Evolutionary conservation across 1,140 invertebrate species (phyloP).

Genomic region (Drusus annulatus): DNA sequence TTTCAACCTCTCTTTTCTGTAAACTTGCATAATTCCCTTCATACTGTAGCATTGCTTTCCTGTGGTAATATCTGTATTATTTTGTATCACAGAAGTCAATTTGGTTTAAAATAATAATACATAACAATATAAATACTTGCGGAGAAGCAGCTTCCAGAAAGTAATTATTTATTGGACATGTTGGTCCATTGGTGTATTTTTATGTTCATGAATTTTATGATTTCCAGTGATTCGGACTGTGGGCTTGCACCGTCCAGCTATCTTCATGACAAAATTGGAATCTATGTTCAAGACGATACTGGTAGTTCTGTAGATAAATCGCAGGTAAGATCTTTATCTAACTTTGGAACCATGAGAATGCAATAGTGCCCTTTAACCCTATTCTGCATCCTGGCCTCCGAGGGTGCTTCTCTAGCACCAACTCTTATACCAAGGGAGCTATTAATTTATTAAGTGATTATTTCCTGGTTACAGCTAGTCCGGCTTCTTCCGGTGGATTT

Average conservation of each 20-base stretch:
- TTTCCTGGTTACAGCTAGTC: slow-evolving; percentile 14
- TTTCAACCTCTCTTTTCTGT: too few relatives aligned
- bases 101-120: too few relatives aligned
- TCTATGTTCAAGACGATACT: slow-evolving; percentile 34
- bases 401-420: too few relatives aligned
- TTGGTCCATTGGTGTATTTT: not conserved
- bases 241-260: slow-evolving; percentile 12
- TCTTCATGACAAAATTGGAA: slow-evolving; percentile 39
- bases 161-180: not conserved
- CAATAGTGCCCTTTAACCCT: too few relatives aligned
- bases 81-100: too few relatives aligned
- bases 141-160: not conserved
- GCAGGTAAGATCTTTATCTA: slow-evolving; percentile 25
- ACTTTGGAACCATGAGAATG: not conserved
- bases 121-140: not conserved
- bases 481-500: slow-evolving; percentile 22
- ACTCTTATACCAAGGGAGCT: too few relatives aligned
- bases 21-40: too few relatives aligned
- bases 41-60: too few relatives aligned
- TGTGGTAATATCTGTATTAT: too few relatives aligned
- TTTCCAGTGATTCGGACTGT: slow-evolving; percentile 28
- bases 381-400: too few relatives aligned
- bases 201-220: slow-evolving; percentile 6
- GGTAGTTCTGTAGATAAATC: slow-evolving; percentile 23
- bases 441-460: not conserved